Percentiles rank a stretch among this genome's conserved stretches.
These are phyloP conservation scores for Lasioglossum vierecki DNA, from an alignment of 2,888 invertebrate species.

Conservation along the genomic window DNA sequence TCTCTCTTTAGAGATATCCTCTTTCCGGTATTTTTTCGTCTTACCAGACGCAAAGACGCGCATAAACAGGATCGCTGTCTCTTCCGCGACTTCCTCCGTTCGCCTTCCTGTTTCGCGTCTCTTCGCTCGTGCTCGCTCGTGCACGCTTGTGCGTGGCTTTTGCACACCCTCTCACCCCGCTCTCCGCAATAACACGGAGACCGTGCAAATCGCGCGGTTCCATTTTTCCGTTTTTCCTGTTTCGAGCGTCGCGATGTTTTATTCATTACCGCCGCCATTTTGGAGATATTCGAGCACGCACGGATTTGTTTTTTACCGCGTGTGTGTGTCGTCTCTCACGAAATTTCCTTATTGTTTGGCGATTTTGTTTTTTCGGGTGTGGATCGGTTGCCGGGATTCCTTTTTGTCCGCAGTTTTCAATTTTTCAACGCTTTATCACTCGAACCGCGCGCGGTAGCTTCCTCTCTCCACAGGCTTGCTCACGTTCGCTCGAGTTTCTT, in stretches of 20 bases:
- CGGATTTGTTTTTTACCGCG: slow-evolving; percentile 22
- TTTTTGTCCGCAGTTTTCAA: slow-evolving; percentile 21
- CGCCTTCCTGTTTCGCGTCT: slow-evolving; percentile 5
- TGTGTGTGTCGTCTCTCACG: background rate
- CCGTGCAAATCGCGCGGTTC: slow-evolving; percentile 23
- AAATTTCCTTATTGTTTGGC: background rate
- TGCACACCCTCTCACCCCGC: background rate
- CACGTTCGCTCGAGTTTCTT: background rate
- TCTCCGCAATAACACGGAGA: background rate
- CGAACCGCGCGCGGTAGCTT: background rate
- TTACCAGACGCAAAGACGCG: slow-evolving; percentile 41
- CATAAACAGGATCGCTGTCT: slow-evolving; percentile 36
- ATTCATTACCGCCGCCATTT: slow-evolving; percentile 33
- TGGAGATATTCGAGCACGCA: background rate
- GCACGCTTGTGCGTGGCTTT: slow-evolving; percentile 12
- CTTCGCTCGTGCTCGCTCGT: background rate
- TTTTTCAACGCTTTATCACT: slow-evolving; percentile 23
- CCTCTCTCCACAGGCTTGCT: background rate
- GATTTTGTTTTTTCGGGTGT: background rate
- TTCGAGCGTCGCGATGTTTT: slow-evolving; percentile 38
- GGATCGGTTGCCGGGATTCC: background rate
- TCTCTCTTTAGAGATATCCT: background rate
- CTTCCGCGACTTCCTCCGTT: background rate
- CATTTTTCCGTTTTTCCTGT: background rate
- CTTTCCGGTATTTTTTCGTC: slow-evolving; percentile 13